Percentiles rank a stretch among this genome's conserved stretches.
Evolutionary conservation across 2,888 invertebrate species (phyloP).

Genomic region (Cremastinae sp.): DNA sequence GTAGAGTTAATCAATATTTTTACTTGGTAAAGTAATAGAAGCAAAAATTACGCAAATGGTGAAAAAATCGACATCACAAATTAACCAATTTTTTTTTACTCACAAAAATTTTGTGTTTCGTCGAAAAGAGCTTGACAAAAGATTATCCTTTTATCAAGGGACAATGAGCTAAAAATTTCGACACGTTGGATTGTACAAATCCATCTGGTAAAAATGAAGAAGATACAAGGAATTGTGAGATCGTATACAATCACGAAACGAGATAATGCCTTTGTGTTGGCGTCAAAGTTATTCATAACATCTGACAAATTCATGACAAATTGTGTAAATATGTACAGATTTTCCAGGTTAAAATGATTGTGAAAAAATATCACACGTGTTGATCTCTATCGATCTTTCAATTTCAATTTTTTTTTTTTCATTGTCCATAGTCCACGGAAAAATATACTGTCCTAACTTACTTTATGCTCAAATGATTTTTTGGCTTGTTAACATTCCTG

Average conservation of each 20-base stretch:
- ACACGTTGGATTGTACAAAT: conserved; percentile 43
- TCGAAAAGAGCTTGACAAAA: background rate
- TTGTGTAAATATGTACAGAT: conserved; percentile 67
- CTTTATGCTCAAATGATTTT: conserved; percentile 42
- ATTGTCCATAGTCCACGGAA: background rate
- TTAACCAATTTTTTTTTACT: conserved; percentile 5
- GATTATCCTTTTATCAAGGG: conserved; percentile 37
- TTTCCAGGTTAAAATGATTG: conserved; percentile 53
- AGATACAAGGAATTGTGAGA: conserved; percentile 26
- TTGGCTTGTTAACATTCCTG: conserved; percentile 54
- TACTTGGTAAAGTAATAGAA: conserved; percentile 49
- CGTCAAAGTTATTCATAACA: conserved; percentile 53
- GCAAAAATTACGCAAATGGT: background rate
- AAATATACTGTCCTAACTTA: conserved; percentile 5
- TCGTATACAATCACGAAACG: conserved; percentile 44
- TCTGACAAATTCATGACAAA: conserved; percentile 60
- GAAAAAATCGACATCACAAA: conserved; percentile 2
- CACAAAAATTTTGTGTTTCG: conserved; percentile 9
- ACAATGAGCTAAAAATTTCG: conserved; percentile 16
- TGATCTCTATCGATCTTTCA: conserved; percentile 49
- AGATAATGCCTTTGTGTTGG: conserved; percentile 55
- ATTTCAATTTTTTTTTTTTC: conserved; percentile 7
- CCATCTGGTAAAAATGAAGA: conserved; percentile 31
- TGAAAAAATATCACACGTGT: conserved; percentile 42
- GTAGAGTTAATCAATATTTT: conserved; percentile 65